Percentiles rank a stretch among this genome's conserved stretches.
These are phyloP conservation scores for Mixornis gularis DNA, from an alignment of 2,113 vertebrate genomes.

Conservation along the genomic window DNA sequence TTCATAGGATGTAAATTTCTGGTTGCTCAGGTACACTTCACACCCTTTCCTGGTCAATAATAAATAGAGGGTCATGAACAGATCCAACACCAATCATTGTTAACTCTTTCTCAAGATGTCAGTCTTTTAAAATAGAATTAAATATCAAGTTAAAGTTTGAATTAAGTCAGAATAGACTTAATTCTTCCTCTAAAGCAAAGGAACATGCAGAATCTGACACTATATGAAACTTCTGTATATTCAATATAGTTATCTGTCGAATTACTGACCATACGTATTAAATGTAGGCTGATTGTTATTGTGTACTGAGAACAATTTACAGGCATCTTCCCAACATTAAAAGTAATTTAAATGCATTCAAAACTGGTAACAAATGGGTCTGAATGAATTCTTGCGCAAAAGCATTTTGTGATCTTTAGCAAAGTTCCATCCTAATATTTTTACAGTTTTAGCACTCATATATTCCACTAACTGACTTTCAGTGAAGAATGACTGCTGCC, in stretches of 20 bases:
- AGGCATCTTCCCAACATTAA: slow-evolving; percentile 37
- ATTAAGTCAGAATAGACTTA: not conserved
- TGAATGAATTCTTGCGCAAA: slow-evolving; percentile 8
- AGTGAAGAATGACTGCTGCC: slow-evolving; percentile 1
- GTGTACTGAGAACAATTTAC: slow-evolving; percentile 34
- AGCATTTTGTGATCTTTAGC: slow-evolving; percentile 29
- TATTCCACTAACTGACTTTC: slow-evolving; percentile 25
- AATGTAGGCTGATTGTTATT: not conserved
- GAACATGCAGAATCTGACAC: not conserved
- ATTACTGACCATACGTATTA: not conserved
- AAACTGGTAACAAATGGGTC: slow-evolving; percentile 30
- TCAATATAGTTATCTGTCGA: not conserved
- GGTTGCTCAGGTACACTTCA: not conserved
- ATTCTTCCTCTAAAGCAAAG: slow-evolving; percentile 2
- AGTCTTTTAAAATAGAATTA: not conserved
- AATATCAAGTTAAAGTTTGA: not conserved
- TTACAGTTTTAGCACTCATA: not conserved
- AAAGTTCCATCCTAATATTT: slow-evolving; percentile 34
- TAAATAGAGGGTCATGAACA: not conserved
- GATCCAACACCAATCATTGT: not conserved
- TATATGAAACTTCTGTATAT: not conserved
- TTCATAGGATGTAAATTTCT: not conserved
- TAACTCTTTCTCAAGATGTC: not conserved
- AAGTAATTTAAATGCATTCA: slow-evolving; percentile 64
- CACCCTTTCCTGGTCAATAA: not conserved